phyloP scores from a whole-genome alignment of 1,140 invertebrate species.

The Camponotus vicinus region DNA sequence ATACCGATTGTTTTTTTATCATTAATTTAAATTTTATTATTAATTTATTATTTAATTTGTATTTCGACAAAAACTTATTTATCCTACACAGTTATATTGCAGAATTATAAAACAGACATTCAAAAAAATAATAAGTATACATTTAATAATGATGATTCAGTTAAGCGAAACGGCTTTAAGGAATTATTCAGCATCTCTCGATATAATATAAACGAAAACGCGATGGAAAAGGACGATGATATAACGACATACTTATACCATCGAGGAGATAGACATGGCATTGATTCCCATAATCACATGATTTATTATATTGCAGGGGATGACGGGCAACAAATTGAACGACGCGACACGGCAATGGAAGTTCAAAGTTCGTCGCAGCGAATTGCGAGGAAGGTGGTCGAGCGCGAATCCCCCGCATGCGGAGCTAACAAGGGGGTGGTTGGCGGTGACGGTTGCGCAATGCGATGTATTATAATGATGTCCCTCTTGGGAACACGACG shows the following conservation, averaged over 20 bases:
- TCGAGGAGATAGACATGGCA: constrained; percentile 7
- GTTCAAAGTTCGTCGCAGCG: constrained; percentile 42
- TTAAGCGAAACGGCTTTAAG: no score
- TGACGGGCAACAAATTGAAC: constrained; percentile 59
- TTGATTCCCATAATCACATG: constrained; percentile 63
- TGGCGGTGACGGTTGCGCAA: constrained; percentile 45
- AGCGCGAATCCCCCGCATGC: constrained; percentile 63
- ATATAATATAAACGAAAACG: constrained; percentile 63
- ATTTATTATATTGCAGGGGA: constrained; percentile 55
- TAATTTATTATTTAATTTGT: no score
- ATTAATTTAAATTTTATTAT: not conserved
- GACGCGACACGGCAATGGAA: constrained; percentile 24
- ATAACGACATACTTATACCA: constrained; percentile 73
- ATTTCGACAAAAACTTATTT: not conserved
- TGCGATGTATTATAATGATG: constrained; percentile 73
- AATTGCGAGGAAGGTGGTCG: constrained; percentile 66
- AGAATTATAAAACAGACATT: no score
- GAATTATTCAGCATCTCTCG: not conserved
- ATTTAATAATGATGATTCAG: no score
- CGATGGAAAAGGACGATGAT: constrained; percentile 43
- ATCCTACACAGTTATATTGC: not conserved
- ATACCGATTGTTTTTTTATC: not conserved
- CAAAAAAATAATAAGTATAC: no score
- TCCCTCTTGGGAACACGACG: constrained; percentile 66
- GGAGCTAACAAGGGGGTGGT: constrained; percentile 67